phyloP scores from a whole-genome alignment of 2,113 vertebrate species.

The Semnornis frantzii region DNA sequence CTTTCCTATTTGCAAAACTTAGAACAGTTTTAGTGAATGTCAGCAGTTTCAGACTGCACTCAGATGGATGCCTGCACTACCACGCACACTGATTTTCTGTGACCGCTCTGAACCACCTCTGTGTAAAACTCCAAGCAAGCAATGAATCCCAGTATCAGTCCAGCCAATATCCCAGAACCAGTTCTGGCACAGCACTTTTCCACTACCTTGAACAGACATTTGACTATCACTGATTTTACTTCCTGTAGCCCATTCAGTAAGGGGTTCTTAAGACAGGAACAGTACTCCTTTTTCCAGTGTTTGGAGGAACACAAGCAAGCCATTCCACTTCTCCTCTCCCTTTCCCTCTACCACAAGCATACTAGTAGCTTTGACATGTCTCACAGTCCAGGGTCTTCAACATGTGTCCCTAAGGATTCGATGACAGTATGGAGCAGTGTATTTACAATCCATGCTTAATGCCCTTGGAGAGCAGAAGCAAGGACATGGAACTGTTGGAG shows the following conservation, averaged over 20 bases:
- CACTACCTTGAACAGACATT: background rate
- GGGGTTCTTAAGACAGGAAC: background rate
- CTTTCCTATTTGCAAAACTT: conserved; percentile 1
- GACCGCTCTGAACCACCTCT: background rate
- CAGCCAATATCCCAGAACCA: background rate
- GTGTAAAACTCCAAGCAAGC: background rate
- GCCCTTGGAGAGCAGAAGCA: background rate
- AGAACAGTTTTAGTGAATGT: background rate
- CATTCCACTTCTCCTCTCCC: background rate
- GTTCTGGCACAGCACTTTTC: background rate
- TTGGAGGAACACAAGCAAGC: background rate
- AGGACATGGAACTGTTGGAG: too few relatives aligned
- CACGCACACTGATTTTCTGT: background rate
- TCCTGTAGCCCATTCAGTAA: background rate
- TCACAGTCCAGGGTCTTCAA: background rate
- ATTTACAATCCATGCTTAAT: background rate
- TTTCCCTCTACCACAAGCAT: background rate
- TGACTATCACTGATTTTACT: background rate
- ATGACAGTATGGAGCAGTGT: background rate
- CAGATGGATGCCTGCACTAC: background rate
- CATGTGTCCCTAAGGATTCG: background rate
- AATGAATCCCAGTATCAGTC: background rate
- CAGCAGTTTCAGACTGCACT: background rate
- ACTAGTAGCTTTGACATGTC: background rate
- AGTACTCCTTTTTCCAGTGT: background rate